These are phyloP conservation scores for Picathartes gymnocephalus DNA, from an alignment of 2,113 vertebrate genomes.

Conservation along the genomic window DNA sequence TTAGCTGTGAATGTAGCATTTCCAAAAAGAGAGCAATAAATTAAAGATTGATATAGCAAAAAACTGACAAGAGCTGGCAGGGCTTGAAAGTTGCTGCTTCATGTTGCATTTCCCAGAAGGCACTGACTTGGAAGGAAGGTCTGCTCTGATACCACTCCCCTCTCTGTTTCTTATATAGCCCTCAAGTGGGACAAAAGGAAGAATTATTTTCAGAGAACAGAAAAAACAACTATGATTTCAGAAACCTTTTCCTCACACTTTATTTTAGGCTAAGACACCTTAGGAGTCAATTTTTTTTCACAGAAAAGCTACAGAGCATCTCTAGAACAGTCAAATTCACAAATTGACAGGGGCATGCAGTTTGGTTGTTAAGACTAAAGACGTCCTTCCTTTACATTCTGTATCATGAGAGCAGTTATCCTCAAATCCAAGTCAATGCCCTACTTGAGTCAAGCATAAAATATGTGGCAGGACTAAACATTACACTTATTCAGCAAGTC, in stretches of 20 bases:
- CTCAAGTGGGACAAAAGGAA: conserved; percentile 1
- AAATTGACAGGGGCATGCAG: not conserved
- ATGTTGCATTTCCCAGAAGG: conserved; percentile 12
- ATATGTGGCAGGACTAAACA: not conserved
- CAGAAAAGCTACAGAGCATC: not conserved
- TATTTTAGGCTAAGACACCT: not conserved
- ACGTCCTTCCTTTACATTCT: not conserved
- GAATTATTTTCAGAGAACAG: not conserved
- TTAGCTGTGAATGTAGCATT: not conserved
- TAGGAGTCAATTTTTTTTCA: not conserved
- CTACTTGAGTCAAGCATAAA: not conserved
- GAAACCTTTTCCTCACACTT: not conserved
- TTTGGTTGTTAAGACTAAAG: not conserved
- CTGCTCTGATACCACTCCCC: not conserved
- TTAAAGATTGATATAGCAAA: not conserved
- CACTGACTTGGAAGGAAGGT: not conserved
- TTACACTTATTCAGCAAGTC: not conserved
- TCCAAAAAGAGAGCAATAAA: not conserved
- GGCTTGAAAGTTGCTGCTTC: not conserved
- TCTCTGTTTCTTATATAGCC: not conserved
- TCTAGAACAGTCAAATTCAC: not conserved
- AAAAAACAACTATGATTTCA: not conserved
- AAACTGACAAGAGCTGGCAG: not conserved
- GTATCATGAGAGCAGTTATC: not conserved
- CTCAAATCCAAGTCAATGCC: not conserved